A percentile compares a stretch with the other conserved stretches of the same genome.
Conservation (phyloP, 2,113 vertebrate genomes). For the Ictalurus punctatus region DNA sequence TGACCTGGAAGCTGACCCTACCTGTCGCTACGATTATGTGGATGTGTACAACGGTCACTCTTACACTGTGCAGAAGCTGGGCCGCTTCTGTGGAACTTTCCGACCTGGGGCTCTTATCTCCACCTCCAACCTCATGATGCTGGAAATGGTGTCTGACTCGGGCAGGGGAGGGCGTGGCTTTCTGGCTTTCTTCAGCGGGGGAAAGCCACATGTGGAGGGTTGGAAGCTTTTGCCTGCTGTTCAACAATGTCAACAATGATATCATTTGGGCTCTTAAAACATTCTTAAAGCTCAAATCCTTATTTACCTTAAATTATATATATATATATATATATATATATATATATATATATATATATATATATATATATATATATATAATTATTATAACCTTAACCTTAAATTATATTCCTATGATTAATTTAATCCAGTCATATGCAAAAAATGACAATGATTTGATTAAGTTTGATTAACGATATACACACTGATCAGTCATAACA, state of each 20-base stretch:
- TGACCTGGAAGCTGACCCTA: constrained; percentile 84
- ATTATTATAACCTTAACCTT: no score
- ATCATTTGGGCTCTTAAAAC: constrained; percentile 11
- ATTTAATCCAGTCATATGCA: neutral
- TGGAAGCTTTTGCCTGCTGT: constrained; percentile 18
- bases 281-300: neutral
- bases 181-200: constrained; percentile 79
- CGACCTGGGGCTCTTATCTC: constrained; percentile 83
- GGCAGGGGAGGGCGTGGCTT: constrained; percentile 81
- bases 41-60: constrained; percentile 83
- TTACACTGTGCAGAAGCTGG: constrained; percentile 77
- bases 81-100: constrained; percentile 88
- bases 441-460: neutral
- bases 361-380: no score
- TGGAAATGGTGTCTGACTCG: constrained; percentile 82
- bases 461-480: neutral
- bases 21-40: constrained; percentile 85
- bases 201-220: constrained; percentile 82
- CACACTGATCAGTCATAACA: no score
- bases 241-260: constrained; percentile 47
- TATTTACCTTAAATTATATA: no score
- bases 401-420: neutral
- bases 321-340: no score
- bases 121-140: constrained; percentile 83
- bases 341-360: no score